A percentile compares a stretch with the other conserved stretches of the same genome.
phyloP scores from a whole-genome alignment of 2,113 vertebrate genomes.

The Crypturellus undulatus region DNA sequence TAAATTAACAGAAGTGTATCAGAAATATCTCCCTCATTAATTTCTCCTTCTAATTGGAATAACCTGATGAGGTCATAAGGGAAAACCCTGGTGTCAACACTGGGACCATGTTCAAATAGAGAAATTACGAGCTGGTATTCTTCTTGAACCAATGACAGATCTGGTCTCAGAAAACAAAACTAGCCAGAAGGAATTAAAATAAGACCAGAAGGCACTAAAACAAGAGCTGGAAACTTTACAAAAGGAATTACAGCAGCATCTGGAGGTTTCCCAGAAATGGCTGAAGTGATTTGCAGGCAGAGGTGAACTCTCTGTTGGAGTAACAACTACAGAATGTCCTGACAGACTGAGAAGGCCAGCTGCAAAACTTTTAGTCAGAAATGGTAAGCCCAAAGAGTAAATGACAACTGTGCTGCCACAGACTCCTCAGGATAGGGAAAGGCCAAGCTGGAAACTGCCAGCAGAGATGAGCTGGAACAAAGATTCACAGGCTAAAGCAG shows the following conservation, averaged over 20 bases:
- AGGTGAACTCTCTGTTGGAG: constrained; percentile 27
- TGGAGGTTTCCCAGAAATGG: constrained; percentile 45
- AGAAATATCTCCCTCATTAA: background rate
- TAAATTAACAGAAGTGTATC: background rate
- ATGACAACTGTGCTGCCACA: background rate
- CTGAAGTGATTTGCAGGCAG: constrained; percentile 29
- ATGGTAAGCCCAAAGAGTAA: background rate
- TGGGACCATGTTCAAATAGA: background rate
- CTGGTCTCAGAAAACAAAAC: constrained; percentile 19
- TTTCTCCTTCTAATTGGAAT: constrained; percentile 28
- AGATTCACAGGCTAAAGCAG: background rate
- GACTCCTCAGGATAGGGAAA: background rate
- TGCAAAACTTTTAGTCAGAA: background rate
- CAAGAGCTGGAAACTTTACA: constrained; percentile 59
- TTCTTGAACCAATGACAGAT: constrained; percentile 12
- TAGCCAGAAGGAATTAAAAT: constrained; percentile 53
- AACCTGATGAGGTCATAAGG: background rate
- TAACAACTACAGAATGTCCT: constrained; percentile 9
- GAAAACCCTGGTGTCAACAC: background rate
- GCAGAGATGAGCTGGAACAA: background rate
- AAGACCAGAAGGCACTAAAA: constrained; percentile 35
- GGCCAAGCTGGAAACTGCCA: background rate
- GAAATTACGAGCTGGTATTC: constrained; percentile 4
- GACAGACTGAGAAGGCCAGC: background rate
- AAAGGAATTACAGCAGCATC: constrained; percentile 47